phyloP scores from a whole-genome alignment of 1,140 invertebrate species.

The Drosophila subpulchrella region DNA sequence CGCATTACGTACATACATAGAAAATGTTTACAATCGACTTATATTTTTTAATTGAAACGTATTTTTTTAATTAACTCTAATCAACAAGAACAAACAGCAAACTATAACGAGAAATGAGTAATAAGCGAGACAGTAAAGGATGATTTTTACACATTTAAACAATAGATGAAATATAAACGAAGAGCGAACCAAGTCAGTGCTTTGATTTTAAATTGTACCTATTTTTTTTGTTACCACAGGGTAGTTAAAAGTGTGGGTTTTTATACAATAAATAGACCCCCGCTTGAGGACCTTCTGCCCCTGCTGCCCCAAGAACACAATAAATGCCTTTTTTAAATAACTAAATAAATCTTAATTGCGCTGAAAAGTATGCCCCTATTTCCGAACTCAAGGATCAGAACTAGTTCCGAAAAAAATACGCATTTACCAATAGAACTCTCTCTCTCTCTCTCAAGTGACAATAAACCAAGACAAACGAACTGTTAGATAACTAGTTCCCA shows the following conservation, averaged over 20 bases:
- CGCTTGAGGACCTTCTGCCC: slow-evolving; percentile 5
- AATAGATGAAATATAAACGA: slow-evolving; percentile 49
- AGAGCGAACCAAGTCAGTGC: slow-evolving; percentile 6
- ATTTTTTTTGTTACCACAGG: slow-evolving; percentile 9
- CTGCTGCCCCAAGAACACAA: slow-evolving; percentile 6
- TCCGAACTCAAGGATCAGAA: slow-evolving; percentile 7
- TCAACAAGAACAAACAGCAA: slow-evolving; percentile 17
- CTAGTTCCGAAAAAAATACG: slow-evolving; percentile 27
- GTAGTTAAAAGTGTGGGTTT: slow-evolving; percentile 25
- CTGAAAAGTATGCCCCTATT: slow-evolving; percentile 17
- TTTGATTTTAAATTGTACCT: slow-evolving; percentile 15
- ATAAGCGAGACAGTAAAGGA: slow-evolving; percentile 24
- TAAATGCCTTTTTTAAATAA: slow-evolving; percentile 38
- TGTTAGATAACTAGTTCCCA: slow-evolving; percentile 12
- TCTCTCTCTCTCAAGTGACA: slow-evolving; percentile 45
- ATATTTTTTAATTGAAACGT: slow-evolving; percentile 57
- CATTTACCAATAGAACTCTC: slow-evolving; percentile 36
- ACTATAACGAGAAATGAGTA: slow-evolving; percentile 31
- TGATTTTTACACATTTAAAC: slow-evolving; percentile 46
- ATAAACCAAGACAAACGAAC: slow-evolving; percentile 43
- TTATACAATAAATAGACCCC: slow-evolving; percentile 26
- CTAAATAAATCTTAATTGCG: slow-evolving; percentile 1
- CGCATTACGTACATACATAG: slow-evolving; percentile 48
- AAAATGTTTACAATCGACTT: slow-evolving; percentile 55
- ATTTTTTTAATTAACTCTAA: slow-evolving; percentile 47